phyloP scores from a whole-genome alignment of 2,113 vertebrate genomes.

The Nothobranchius kuhntae region DNA sequence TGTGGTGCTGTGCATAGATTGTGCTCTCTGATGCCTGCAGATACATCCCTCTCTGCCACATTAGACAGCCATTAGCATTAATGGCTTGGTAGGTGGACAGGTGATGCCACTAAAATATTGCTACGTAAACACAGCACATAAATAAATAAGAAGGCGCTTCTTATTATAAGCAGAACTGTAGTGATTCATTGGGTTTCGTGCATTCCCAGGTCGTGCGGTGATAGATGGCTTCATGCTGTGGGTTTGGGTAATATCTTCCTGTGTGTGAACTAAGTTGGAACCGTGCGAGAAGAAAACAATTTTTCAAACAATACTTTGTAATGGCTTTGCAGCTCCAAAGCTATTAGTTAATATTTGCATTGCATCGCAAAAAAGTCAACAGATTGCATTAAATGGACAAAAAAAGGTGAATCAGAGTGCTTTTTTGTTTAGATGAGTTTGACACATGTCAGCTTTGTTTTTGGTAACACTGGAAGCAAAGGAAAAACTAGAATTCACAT shows the following conservation, averaged over 20 bases:
- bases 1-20: slow-evolving; percentile 8
- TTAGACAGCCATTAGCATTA: slow-evolving; percentile 43
- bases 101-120: slow-evolving; percentile 39
- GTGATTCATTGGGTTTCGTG: slow-evolving; percentile 38
- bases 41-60: slow-evolving; percentile 55
- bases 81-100: slow-evolving; percentile 42
- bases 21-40: slow-evolving; percentile 26
- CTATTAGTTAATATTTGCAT: slow-evolving; percentile 5
- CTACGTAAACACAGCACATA: slow-evolving; percentile 28
- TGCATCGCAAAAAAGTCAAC: slow-evolving; percentile 2
- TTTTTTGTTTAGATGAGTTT: slow-evolving; percentile 11
- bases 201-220: slow-evolving; percentile 3
- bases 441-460: slow-evolving; percentile 21
- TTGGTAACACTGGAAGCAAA: neutral
- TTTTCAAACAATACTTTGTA: slow-evolving; percentile 16
- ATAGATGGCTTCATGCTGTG: slow-evolving; percentile 10
- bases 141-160: slow-evolving; percentile 31
- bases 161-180: slow-evolving; percentile 27
- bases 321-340: slow-evolving; percentile 9
- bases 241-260: slow-evolving; percentile 15
- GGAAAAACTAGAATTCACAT: neutral
- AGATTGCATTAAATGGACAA: neutral
- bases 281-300: slow-evolving; percentile 9
- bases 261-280: slow-evolving; percentile 12
- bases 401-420: neutral